A percentile compares a stretch with the other conserved stretches of the same genome.
phyloP scores from a whole-genome alignment of 2,113 vertebrate genomes.

The Phaethon lepturus region DNA sequence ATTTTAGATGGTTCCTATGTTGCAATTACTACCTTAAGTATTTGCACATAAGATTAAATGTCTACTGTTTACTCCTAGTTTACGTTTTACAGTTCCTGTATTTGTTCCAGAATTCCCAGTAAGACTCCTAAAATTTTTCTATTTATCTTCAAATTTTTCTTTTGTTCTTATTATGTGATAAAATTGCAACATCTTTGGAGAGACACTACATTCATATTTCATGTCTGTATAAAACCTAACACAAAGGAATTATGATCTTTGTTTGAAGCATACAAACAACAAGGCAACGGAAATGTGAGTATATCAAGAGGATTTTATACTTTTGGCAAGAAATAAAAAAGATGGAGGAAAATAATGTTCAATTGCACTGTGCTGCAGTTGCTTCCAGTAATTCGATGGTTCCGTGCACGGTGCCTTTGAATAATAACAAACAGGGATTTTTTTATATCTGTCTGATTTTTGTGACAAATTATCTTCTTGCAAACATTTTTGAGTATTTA shows the following conservation, averaged over 20 bases:
- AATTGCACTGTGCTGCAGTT: not conserved
- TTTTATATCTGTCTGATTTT: conserved; percentile 54
- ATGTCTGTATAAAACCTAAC: not conserved
- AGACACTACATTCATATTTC: not conserved
- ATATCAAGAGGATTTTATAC: not conserved
- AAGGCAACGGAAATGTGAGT: not conserved
- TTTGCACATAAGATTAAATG: not conserved
- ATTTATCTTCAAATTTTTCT: not conserved
- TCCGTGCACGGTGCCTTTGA: not conserved
- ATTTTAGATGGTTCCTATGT: not conserved
- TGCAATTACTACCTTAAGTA: not conserved
- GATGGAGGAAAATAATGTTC: not conserved
- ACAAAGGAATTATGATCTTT: not conserved
- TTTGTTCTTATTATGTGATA: not conserved
- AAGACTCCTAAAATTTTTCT: not conserved
- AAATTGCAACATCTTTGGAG: not conserved
- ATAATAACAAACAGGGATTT: conserved; percentile 41
- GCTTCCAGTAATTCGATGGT: conserved; percentile 25
- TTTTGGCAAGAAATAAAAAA: not conserved
- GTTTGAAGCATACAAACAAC: not conserved
- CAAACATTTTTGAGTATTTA: conserved; percentile 56
- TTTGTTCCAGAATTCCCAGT: not conserved
- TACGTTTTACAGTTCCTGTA: not conserved
- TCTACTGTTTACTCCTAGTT: not conserved
- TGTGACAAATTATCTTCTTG: conserved; percentile 59